These are phyloP conservation scores for Potamarius usumacintae DNA, from an alignment of 2,113 vertebrate species.

Conservation along the genomic window DNA sequence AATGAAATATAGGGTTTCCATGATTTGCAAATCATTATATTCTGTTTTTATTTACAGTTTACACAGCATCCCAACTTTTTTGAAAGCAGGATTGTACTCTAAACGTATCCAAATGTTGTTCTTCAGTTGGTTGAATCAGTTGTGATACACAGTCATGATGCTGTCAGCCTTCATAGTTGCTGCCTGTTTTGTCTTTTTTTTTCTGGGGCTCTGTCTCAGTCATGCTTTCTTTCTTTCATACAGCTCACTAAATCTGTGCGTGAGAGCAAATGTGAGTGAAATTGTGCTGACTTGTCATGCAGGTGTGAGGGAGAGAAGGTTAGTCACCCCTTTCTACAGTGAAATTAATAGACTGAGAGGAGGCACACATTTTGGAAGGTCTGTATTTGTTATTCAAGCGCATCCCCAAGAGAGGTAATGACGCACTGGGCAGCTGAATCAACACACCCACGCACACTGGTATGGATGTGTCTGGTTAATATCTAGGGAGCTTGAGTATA, in stretches of 20 bases:
- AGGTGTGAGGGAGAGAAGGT: constrained; percentile 40
- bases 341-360: not conserved
- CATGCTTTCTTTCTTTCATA: not conserved
- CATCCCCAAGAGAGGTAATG: constrained; percentile 37
- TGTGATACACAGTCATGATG: not conserved
- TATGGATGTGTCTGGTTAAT: not conserved
- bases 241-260: not conserved
- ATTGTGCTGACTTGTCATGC: constrained; percentile 12
- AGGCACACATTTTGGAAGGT: not conserved
- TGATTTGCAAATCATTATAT: too few species aligned
- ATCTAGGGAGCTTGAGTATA: not conserved
- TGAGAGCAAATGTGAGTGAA: not conserved
- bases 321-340: constrained; percentile 45
- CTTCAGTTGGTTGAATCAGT: not conserved
- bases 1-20: too few species aligned
- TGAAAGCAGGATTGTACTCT: too few species aligned
- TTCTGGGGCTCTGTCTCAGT: not conserved
- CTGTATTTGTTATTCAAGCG: constrained; percentile 40
- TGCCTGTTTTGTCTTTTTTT: not conserved
- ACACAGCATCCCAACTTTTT: too few species aligned
- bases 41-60: too few species aligned
- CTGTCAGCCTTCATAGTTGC: not conserved
- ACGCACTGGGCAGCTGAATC: not conserved
- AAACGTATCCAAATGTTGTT: too few species aligned
- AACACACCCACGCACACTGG: not conserved